A percentile compares a stretch with the other conserved stretches of the same genome.
Evolutionary conservation across 2,888 invertebrate species (phyloP).

Genomic region (Eupsilia transversa): DNA sequence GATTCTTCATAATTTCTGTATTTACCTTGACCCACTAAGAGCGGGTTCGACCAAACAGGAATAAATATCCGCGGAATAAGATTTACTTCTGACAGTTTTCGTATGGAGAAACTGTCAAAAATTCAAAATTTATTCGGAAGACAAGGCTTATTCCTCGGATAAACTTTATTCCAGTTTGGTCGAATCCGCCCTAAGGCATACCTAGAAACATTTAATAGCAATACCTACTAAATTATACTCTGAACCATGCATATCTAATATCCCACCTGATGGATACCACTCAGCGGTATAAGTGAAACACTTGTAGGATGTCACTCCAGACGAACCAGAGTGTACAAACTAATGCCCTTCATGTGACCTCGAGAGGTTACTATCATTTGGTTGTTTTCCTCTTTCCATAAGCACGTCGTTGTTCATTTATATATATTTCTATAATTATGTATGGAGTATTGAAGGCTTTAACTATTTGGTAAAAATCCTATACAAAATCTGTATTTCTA

Average conservation of each 20-base stretch:
- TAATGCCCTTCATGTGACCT: slow-evolving; percentile 6
- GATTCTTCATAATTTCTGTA: not conserved
- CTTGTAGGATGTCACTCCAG: slow-evolving; percentile 40
- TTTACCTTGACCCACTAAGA: not conserved
- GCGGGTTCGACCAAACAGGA: too few relatives aligned
- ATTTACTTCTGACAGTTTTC: too few relatives aligned
- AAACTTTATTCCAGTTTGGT: too few relatives aligned
- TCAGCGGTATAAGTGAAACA: slow-evolving; percentile 29
- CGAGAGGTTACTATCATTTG: not conserved
- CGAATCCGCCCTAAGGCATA: too few relatives aligned
- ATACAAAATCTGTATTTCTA: not conserved
- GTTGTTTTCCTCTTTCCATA: not conserved
- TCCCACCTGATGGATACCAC: slow-evolving; percentile 11
- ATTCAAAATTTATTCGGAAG: too few relatives aligned
- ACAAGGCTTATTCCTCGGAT: too few relatives aligned
- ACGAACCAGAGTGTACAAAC: slow-evolving; percentile 27
- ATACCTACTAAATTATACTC: slow-evolving; percentile 5
- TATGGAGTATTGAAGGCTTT: not conserved
- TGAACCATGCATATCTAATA: slow-evolving; percentile 35
- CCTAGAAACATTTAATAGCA: not conserved
- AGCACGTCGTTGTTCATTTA: not conserved
- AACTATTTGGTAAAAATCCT: not conserved
- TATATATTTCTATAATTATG: not conserved
- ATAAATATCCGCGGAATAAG: too few relatives aligned
- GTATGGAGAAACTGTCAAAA: too few relatives aligned